phyloP scores from a whole-genome alignment of 2,113 vertebrate species.

The Passer montanus region DNA sequence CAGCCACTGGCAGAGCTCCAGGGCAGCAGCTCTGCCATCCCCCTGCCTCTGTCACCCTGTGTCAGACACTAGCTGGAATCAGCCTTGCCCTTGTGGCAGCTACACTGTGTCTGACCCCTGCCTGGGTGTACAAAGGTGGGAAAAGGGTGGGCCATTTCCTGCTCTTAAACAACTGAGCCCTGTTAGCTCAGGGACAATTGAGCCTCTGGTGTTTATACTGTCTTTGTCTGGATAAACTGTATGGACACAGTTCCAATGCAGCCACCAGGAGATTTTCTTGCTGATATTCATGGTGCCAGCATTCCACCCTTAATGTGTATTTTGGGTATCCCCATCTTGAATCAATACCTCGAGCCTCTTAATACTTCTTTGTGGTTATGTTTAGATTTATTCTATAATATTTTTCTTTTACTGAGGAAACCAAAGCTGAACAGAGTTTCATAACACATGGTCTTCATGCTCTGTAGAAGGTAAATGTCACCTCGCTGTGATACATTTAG shows the following conservation, averaged over 20 bases:
- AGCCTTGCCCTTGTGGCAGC: neutral
- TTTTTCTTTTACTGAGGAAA: neutral
- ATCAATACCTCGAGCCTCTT: neutral
- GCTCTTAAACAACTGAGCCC: slow-evolving; percentile 33
- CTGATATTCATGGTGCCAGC: neutral
- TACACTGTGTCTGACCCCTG: slow-evolving; percentile 39
- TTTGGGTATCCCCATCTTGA: neutral
- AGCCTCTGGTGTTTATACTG: slow-evolving; percentile 60
- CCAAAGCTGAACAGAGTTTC: neutral
- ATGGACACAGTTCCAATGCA: neutral
- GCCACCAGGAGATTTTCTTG: slow-evolving; percentile 37
- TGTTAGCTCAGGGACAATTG: slow-evolving; percentile 57
- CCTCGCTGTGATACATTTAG: neutral
- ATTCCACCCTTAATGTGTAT: neutral
- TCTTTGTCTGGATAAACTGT: slow-evolving; percentile 58
- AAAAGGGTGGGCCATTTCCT: slow-evolving; percentile 62
- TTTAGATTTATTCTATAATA: neutral
- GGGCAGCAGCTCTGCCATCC: neutral
- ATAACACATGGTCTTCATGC: neutral
- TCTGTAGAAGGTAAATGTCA: neutral
- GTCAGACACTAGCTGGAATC: neutral
- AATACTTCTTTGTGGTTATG: neutral
- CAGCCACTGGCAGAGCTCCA: neutral
- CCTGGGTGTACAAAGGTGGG: slow-evolving; percentile 67
- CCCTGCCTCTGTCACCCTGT: neutral